Percentiles rank a stretch among this genome's conserved stretches.
These are phyloP conservation scores for Selene dorsalis DNA, from an alignment of 2,797 vertebrate species.

Conservation along the genomic window DNA sequence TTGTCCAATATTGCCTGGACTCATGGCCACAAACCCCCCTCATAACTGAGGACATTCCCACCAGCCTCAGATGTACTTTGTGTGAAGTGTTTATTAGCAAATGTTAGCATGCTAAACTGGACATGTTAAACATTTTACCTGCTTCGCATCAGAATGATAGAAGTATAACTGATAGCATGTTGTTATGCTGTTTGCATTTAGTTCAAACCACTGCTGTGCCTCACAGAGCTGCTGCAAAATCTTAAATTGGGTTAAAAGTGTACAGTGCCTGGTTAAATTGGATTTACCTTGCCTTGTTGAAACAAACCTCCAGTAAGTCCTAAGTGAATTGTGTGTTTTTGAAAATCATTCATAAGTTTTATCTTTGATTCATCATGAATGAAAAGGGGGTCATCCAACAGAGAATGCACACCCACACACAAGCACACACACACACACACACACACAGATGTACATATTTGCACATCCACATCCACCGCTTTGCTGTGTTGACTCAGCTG, in stretches of 20 bases:
- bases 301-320: neutral
- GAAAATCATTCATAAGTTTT: conserved; percentile 41
- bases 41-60: neutral
- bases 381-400: conserved; percentile 41
- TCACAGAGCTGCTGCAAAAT: neutral
- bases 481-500: conserved; percentile 84
- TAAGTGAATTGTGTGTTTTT: conserved; percentile 12
- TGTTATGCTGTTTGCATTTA: neutral
- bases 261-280: neutral
- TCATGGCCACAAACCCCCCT: neutral
- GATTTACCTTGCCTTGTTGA: conserved; percentile 10
- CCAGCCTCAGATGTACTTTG: neutral
- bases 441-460: conserved; percentile 33
- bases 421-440: too few relatives aligned
- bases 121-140: neutral
- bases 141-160: neutral
- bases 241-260: neutral
- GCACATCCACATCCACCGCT: conserved; percentile 53
- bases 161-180: neutral
- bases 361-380: conserved; percentile 53
- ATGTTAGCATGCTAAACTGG: neutral
- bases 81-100: neutral
- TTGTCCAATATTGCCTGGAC: neutral
- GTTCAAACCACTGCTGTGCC: neutral
- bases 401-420: conserved; percentile 28